A percentile compares a stretch with the other conserved stretches of the same genome.
Conservation (phyloP, 2,888 invertebrate genomes). For the Steinernema hermaphroditum region DNA sequence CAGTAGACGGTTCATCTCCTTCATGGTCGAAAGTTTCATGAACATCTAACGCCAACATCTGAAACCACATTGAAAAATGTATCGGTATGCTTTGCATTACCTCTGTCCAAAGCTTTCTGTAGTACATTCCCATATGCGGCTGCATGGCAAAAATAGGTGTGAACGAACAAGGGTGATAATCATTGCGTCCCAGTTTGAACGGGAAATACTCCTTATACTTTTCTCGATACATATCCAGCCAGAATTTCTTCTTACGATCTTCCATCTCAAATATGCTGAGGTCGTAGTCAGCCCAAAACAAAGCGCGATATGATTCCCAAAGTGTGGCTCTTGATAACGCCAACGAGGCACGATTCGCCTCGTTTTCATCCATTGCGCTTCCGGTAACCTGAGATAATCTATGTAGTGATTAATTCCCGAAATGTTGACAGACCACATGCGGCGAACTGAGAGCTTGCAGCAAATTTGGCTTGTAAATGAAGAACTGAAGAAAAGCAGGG, state of each 20-base stretch:
- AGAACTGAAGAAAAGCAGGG: slow-evolving; percentile 75
- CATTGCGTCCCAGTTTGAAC: slow-evolving; percentile 77
- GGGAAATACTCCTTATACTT: slow-evolving; percentile 82
- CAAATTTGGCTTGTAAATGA: slow-evolving; percentile 61
- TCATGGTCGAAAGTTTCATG: slow-evolving; percentile 64
- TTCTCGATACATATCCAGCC: slow-evolving; percentile 79
- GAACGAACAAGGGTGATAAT: slow-evolving; percentile 84
- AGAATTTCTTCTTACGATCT: slow-evolving; percentile 74
- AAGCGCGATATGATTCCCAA: slow-evolving; percentile 63
- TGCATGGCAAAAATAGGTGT: slow-evolving; percentile 76
- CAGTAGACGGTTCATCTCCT: slow-evolving; percentile 57
- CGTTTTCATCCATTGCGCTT: slow-evolving; percentile 47
- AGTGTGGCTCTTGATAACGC: slow-evolving; percentile 56
- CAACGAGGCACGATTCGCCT: slow-evolving; percentile 51
- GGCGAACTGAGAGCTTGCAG: slow-evolving; percentile 56
- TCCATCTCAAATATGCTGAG: slow-evolving; percentile 63
- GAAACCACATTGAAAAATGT: too few species aligned
- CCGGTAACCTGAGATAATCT: slow-evolving; percentile 49
- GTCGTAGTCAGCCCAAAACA: slow-evolving; percentile 65
- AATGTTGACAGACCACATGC: slow-evolving; percentile 46
- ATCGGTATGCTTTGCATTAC: neutral
- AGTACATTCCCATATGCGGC: slow-evolving; percentile 69
- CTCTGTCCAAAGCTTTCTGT: slow-evolving; percentile 61
- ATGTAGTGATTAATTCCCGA: neutral
- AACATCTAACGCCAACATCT: slow-evolving; percentile 65